phyloP scores from a whole-genome alignment of 2,888 invertebrate species.

The Stictocephala bisonia region DNA sequence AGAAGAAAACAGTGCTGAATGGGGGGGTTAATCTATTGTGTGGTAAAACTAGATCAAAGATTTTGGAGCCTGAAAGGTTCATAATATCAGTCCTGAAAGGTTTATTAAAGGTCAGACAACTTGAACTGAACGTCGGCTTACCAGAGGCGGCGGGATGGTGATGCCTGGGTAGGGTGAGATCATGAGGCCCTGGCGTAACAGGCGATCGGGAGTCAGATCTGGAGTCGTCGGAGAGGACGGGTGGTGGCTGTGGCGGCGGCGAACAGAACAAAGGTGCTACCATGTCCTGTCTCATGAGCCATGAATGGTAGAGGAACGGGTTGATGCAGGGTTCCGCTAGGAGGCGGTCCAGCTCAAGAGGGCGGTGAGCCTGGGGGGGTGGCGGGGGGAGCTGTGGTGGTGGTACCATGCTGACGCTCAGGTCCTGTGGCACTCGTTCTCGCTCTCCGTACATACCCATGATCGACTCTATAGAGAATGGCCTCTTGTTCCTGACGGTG shows the following conservation, averaged over 20 bases:
- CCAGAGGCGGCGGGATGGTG: too few relatives aligned
- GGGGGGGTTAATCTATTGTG: too few relatives aligned
- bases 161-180: slow-evolving; percentile 59
- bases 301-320: slow-evolving; percentile 30
- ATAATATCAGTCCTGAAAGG: too few relatives aligned
- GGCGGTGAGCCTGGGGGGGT: neutral
- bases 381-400: neutral
- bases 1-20: too few relatives aligned
- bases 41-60: too few relatives aligned
- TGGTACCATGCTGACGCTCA: neutral
- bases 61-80: too few relatives aligned
- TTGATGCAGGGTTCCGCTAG: slow-evolving; percentile 18
- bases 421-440: slow-evolving; percentile 8
- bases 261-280: slow-evolving; percentile 50
- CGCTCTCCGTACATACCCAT: slow-evolving; percentile 24
- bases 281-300: slow-evolving; percentile 42
- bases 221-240: slow-evolving; percentile 68
- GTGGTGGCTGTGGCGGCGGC: slow-evolving; percentile 60
- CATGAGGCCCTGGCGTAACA: slow-evolving; percentile 63
- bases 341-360: neutral
- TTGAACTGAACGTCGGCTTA: too few relatives aligned
- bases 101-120: too few relatives aligned
- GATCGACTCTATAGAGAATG: slow-evolving; percentile 44
- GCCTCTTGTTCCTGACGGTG: too few relatives aligned
- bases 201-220: slow-evolving; percentile 65